phyloP scores from a whole-genome alignment of 2,113 vertebrate species.

The Pterocles orientalis region DNA sequence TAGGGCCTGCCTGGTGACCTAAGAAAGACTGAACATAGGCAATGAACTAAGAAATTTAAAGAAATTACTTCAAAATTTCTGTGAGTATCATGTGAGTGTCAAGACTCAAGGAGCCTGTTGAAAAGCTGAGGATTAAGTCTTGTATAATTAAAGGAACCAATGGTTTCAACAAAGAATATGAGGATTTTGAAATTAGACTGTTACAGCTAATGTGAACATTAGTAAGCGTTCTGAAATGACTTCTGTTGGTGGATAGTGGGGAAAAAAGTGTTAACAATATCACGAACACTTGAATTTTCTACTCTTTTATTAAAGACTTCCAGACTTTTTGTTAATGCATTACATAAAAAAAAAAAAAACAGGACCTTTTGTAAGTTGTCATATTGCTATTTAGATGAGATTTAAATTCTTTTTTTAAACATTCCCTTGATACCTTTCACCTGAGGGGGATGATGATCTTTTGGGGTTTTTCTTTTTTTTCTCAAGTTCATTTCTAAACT shows the following conservation, averaged over 20 bases:
- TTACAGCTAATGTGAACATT: neutral
- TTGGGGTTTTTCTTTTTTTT: neutral
- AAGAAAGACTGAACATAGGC: neutral
- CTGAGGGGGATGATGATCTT: neutral
- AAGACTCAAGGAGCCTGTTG: neutral
- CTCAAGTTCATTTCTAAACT: neutral
- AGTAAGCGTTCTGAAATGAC: neutral
- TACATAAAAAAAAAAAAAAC: neutral
- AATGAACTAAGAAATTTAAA: neutral
- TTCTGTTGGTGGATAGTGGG: neutral
- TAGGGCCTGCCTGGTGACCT: neutral
- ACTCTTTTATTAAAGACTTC: neutral
- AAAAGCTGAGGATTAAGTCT: neutral
- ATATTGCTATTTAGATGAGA: neutral
- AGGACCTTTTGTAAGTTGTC: neutral
- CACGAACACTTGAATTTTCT: neutral
- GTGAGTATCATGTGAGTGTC: neutral
- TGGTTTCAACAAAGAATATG: slow-evolving; percentile 30
- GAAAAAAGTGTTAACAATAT: neutral
- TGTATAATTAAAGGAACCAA: neutral
- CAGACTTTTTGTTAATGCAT: neutral
- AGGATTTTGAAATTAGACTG: neutral
- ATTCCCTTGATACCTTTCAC: neutral
- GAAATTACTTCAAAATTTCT: neutral
- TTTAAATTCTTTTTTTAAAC: neutral